Evolutionary conservation across 2,888 invertebrate species (phyloP).

Genomic region (Eristalinus aeneus): DNA sequence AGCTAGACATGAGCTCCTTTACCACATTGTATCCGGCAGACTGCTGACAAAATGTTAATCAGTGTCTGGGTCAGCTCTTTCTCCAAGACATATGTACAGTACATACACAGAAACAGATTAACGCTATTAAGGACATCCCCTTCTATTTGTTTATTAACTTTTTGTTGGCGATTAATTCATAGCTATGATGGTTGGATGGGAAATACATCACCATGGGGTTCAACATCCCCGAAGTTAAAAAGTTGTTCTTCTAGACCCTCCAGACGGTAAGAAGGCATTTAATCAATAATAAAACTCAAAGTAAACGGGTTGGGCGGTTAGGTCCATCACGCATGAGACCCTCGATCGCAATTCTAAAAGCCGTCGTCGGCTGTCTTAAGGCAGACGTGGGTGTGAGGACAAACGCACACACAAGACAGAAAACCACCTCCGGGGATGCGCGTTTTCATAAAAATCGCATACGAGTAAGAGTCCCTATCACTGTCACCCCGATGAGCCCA

Average conservation of each 20-base stretch:
- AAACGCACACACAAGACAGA: no score
- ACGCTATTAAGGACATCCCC: not conserved
- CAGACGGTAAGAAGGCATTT: not conserved
- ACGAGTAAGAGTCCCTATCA: not conserved
- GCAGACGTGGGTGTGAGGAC: not conserved
- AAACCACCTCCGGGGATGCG: no score
- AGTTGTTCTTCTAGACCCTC: not conserved
- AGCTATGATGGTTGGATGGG: not conserved
- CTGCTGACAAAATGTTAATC: not conserved
- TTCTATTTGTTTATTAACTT: not conserved
- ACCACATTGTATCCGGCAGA: not conserved
- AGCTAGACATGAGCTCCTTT: not conserved
- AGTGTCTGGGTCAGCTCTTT: not conserved
- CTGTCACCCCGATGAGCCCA: not conserved
- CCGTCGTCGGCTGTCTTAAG: not conserved
- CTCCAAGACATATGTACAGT: not conserved
- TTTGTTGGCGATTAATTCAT: not conserved
- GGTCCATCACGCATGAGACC: not conserved
- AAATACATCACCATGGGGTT: not conserved
- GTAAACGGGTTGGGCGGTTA: not conserved
- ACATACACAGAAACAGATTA: not conserved
- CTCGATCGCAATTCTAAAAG: not conserved
- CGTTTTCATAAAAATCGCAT: not conserved
- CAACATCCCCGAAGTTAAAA: not conserved
- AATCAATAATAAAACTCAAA: not conserved